phyloP scores from a whole-genome alignment of 2,113 vertebrate genomes.

The Trinectes maculatus region DNA sequence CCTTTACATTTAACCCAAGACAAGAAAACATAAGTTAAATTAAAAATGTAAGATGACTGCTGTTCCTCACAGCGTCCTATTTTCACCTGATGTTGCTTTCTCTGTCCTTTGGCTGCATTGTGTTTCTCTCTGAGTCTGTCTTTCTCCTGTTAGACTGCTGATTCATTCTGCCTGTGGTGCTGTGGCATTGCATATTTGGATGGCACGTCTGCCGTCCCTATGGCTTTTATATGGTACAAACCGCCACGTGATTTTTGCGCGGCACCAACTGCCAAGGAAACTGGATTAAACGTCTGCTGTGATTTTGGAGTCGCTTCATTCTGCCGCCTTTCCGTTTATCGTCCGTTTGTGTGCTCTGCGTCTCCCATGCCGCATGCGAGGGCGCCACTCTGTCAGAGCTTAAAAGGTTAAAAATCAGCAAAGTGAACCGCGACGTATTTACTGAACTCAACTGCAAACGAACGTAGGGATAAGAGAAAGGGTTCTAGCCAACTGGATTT shows the following conservation, averaged over 20 bases:
- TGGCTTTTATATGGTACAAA: constrained; percentile 63
- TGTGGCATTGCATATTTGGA: constrained; percentile 41
- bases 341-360: constrained; percentile 25
- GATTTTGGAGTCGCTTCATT: constrained; percentile 64
- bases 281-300: constrained; percentile 73
- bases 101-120: constrained; percentile 1
- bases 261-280: constrained; percentile 62
- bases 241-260: constrained; percentile 53
- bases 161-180: constrained; percentile 42
- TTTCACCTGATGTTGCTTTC: constrained; percentile 10
- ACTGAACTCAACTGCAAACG: constrained; percentile 43
- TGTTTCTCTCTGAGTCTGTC: constrained; percentile 29
- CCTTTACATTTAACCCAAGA: background rate
- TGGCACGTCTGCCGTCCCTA: constrained; percentile 22
- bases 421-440: constrained; percentile 41
- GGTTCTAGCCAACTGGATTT: constrained; percentile 44
- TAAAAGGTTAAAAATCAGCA: constrained; percentile 11
- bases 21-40: background rate
- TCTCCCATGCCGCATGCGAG: constrained; percentile 20
- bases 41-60: background rate
- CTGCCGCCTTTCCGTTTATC: constrained; percentile 43
- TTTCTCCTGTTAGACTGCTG: constrained; percentile 44
- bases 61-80: background rate
- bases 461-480: constrained; percentile 45
- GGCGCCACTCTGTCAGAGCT: background rate